Evolutionary conservation across 2,888 invertebrate genomes (phyloP).

Genomic region (Diplazon laetatorius): DNA sequence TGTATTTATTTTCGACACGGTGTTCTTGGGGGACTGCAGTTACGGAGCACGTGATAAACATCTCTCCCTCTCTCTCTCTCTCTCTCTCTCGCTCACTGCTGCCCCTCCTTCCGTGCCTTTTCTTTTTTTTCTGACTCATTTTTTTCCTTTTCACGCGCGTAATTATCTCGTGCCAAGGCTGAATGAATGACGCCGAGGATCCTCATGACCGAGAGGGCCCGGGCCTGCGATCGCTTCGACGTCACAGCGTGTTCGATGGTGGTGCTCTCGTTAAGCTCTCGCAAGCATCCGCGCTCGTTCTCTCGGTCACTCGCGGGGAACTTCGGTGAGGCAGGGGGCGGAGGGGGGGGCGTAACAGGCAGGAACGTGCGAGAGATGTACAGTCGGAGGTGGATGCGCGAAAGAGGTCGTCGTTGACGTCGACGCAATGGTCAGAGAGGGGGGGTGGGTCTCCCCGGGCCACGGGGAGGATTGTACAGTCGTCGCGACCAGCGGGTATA

Average conservation of each 20-base stretch:
- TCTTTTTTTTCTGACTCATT: too few species aligned
- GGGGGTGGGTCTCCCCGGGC: constrained; percentile 48
- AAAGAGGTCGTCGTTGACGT: constrained; percentile 56
- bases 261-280: not conserved
- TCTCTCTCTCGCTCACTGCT: too few species aligned
- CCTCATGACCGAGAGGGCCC: not conserved
- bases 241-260: constrained; percentile 5
- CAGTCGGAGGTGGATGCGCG: constrained; percentile 18
- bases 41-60: not conserved
- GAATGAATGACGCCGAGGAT: constrained; percentile 7
- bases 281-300: constrained; percentile 7
- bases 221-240: constrained; percentile 5
- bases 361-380: constrained; percentile 31
- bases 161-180: constrained; percentile 9
- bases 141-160: not conserved
- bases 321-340: constrained; percentile 23
- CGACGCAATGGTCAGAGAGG: constrained; percentile 19
- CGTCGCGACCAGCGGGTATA: constrained; percentile 50
- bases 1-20: too few species aligned
- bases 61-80: too few species aligned
- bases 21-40: not conserved
- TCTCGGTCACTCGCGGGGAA: not conserved
- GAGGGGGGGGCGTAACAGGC: not conserved
- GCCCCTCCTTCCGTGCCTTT: too few species aligned
- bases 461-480: constrained; percentile 24